Conservation (phyloP, 2,888 invertebrate species). For the Sacculina carcini region DNA sequence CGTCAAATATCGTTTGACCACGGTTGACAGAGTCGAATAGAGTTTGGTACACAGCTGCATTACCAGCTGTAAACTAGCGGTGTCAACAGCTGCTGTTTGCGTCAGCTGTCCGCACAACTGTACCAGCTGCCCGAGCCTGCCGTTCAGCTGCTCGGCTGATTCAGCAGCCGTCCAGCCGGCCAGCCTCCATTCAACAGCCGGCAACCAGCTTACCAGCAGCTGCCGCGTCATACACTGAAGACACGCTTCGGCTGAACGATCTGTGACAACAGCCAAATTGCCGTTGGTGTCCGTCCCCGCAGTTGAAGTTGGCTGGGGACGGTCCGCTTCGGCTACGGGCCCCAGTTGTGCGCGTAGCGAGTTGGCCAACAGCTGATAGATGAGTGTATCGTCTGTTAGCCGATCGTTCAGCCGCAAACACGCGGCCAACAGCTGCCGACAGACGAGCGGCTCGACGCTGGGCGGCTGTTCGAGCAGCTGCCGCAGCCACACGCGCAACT, state of each 20-base stretch:
- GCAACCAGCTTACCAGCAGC: constrained; percentile 8
- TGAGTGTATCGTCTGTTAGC: constrained; percentile 6
- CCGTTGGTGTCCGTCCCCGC: constrained; percentile 6
- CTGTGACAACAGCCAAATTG: constrained; percentile 8
- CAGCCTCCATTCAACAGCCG: constrained; percentile 7
- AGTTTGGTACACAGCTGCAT: constrained; percentile 10
- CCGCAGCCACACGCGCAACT: constrained; percentile 9
- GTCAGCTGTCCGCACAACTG: constrained; percentile 10
- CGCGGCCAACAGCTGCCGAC: constrained; percentile 9
- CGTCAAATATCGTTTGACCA: constrained; percentile 12
- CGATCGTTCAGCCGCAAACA: constrained; percentile 8
- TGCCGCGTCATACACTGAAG: constrained; percentile 4
- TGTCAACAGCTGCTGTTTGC: constrained; percentile 12
- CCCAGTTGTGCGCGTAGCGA: constrained; percentile 11
- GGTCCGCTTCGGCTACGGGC: constrained; percentile 8
- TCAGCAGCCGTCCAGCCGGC: constrained; percentile 8
- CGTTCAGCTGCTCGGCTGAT: constrained; percentile 3
- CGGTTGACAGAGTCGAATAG: constrained; percentile 10
- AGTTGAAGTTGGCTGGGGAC: no score
- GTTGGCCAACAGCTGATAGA: constrained; percentile 8
- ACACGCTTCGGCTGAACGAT: constrained; percentile 6
- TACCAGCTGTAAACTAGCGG: constrained; percentile 10
- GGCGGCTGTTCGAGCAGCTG: constrained; percentile 9
- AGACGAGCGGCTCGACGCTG: constrained; percentile 3
- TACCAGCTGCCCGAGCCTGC: constrained; percentile 8